phyloP scores from a whole-genome alignment of 2,797 vertebrate species.

The Trachops cirrhosus region DNA sequence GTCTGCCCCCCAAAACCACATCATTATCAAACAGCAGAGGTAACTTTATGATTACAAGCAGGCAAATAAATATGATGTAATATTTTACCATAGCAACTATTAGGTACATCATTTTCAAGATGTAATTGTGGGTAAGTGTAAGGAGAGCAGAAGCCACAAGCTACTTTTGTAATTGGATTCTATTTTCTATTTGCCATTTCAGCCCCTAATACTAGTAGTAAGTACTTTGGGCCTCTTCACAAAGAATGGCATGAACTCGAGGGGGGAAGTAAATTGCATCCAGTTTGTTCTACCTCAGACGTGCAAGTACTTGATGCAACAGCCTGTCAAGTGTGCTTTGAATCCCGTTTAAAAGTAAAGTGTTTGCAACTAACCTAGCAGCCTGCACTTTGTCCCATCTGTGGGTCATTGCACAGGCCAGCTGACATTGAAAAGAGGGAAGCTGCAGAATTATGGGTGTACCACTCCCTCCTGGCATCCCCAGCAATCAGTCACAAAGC shows the following conservation, averaged over 20 bases:
- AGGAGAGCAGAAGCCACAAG: conserved; percentile 19
- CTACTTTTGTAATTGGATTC: conserved; percentile 63
- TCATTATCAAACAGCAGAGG: conserved; percentile 1
- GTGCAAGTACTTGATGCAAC: conserved; percentile 18
- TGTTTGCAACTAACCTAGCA: conserved; percentile 29
- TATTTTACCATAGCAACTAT: background rate
- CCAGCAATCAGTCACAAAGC: background rate
- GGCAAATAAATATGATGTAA: conserved; percentile 33
- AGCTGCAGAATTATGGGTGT: background rate
- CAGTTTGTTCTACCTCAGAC: conserved; percentile 46
- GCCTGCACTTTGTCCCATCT: conserved; percentile 6
- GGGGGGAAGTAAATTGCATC: conserved; percentile 40
- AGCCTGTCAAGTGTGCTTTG: conserved; percentile 53
- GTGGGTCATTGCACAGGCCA: background rate
- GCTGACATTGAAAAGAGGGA: conserved; percentile 2
- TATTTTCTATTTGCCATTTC: conserved; percentile 44
- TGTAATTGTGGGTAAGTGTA: background rate
- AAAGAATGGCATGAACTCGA: conserved; percentile 63
- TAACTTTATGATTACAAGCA: conserved; percentile 18
- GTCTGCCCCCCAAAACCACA: background rate
- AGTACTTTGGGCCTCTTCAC: conserved; percentile 63
- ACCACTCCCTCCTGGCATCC: background rate
- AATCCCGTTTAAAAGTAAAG: conserved; percentile 58
- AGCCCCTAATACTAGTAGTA: conserved; percentile 37
- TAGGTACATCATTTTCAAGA: conserved; percentile 27